Conservation (phyloP, 2,888 invertebrate genomes). For the Nemoura dubitans region DNA sequence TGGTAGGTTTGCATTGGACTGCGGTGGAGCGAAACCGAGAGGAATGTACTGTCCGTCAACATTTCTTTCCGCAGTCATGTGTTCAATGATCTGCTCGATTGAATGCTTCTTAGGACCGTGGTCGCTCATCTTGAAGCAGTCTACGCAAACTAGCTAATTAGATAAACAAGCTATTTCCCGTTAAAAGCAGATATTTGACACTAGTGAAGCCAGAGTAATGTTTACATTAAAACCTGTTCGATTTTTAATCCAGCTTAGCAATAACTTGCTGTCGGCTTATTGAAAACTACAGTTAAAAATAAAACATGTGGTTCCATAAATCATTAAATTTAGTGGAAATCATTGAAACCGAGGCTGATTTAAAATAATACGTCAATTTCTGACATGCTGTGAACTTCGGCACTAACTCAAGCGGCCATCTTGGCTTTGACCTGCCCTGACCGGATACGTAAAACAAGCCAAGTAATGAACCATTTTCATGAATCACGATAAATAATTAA, state of each 20-base stretch:
- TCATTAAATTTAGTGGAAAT: background rate
- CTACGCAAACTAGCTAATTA: background rate
- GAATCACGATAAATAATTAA: no score
- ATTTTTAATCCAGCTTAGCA: background rate
- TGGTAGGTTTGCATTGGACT: conserved; percentile 53
- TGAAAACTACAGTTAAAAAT: background rate
- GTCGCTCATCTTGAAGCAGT: background rate
- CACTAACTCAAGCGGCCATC: background rate
- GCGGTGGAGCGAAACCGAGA: conserved; percentile 62
- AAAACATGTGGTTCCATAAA: background rate
- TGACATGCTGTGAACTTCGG: conserved; percentile 21
- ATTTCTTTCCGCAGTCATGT: conserved; percentile 65
- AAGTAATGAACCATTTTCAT: no score
- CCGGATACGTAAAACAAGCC: background rate
- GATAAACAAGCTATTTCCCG: background rate
- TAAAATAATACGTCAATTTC: conserved; percentile 25
- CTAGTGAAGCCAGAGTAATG: conserved; percentile 44
- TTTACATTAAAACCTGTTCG: conserved; percentile 8
- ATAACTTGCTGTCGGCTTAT: background rate
- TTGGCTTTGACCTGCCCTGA: conserved; percentile 22
- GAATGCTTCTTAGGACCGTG: conserved; percentile 45
- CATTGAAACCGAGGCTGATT: background rate
- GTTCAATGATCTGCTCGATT: conserved; percentile 67
- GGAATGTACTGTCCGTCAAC: conserved; percentile 67
- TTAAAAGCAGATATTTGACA: background rate